Conservation (phyloP, 2,888 invertebrate species). For the Erynnis tages region DNA sequence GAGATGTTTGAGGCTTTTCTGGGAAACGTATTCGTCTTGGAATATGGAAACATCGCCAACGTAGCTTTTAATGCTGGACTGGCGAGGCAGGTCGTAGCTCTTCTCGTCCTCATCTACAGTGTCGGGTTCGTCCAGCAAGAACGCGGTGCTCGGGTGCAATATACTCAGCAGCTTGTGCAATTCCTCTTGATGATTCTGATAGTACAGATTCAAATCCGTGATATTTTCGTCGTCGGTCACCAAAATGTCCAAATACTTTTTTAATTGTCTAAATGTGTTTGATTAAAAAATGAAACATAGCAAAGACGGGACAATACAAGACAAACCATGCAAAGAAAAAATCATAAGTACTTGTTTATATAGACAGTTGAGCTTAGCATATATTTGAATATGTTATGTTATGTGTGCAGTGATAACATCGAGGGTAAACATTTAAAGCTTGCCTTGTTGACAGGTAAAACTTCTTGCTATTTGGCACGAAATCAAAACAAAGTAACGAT, state of each 20-base stretch:
- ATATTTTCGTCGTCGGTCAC: conserved; percentile 72
- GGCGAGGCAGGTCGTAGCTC: conserved; percentile 49
- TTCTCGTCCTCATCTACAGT: conserved; percentile 65
- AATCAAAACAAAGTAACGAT: conserved; percentile 18
- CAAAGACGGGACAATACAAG: conserved; percentile 44
- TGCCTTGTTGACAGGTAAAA: conserved; percentile 25
- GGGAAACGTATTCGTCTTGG: conserved; percentile 61
- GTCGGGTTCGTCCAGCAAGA: conserved; percentile 63
- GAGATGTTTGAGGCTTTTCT: conserved; percentile 61
- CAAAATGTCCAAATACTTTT: conserved; percentile 83
- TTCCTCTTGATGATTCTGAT: conserved; percentile 67
- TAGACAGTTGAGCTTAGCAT: conserved; percentile 11
- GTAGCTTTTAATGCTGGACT: conserved; percentile 55
- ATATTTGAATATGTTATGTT: conserved; percentile 5
- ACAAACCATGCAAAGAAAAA: conserved; percentile 77
- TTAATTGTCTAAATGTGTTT: conserved; percentile 67
- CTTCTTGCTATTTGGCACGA: conserved; percentile 24
- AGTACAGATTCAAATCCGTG: conserved; percentile 65
- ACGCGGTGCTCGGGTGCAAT: conserved; percentile 62
- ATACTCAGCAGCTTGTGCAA: conserved; percentile 61
- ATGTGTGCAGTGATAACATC: conserved; percentile 30
- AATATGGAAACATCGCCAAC: conserved; percentile 62
- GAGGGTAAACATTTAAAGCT: conserved; percentile 22
- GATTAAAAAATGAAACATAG: conserved; percentile 30
- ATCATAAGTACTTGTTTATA: conserved; percentile 49